phyloP scores from a whole-genome alignment of 2,888 invertebrate species.

The Tigriopus californicus region DNA sequence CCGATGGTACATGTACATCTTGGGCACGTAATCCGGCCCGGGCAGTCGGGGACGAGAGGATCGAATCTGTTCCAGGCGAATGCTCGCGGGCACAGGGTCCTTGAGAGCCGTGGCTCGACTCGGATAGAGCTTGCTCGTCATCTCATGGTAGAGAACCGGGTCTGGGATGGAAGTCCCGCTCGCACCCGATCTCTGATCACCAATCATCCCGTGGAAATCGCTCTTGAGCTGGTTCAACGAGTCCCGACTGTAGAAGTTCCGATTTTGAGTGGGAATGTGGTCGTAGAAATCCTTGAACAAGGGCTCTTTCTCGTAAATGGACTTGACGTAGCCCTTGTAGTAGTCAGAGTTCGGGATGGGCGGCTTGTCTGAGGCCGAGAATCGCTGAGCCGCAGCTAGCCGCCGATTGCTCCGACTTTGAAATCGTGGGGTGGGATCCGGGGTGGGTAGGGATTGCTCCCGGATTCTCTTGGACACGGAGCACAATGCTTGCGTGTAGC shows the following conservation, averaged over 20 bases:
- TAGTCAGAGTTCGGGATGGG: neutral
- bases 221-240: neutral
- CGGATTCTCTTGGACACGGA: neutral
- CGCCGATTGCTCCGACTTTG: too few species aligned
- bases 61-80: neutral
- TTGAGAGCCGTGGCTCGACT: neutral
- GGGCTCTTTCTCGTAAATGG: conserved; percentile 1
- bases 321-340: neutral
- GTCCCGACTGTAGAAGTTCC: neutral
- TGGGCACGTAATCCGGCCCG: neutral
- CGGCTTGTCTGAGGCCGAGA: too few species aligned
- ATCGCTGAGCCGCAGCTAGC: too few species aligned
- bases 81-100: neutral
- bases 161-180: neutral
- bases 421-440: neutral
- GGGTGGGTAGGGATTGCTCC: neutral
- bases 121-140: neutral
- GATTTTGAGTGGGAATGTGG: neutral
- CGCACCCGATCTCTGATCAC: neutral
- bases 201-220: neutral
- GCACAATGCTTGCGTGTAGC: neutral
- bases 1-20: neutral
- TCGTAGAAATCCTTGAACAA: neutral
- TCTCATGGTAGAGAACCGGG: neutral
- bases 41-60: neutral